Conservation (phyloP, 1,140 invertebrate genomes). For the Neotoxoptera formosana region DNA sequence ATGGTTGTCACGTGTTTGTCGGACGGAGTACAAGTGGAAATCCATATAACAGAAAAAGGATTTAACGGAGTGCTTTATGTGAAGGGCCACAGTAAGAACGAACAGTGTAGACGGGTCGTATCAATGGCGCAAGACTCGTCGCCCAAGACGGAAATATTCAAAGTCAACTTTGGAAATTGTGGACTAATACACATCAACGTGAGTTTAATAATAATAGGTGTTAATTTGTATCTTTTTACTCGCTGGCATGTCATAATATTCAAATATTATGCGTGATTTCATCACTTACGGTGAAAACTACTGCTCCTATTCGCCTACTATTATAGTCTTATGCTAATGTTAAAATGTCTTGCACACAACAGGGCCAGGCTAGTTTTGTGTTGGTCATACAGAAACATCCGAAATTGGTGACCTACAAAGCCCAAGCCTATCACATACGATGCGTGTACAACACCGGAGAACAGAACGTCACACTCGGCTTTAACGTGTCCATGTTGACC, state of each 20-base stretch:
- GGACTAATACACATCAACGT: slow-evolving; percentile 90
- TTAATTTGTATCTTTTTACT: neutral
- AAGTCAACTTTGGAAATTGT: slow-evolving; percentile 90
- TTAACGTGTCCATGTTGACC: slow-evolving; percentile 94
- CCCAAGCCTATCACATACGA: slow-evolving; percentile 93
- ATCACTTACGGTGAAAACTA: neutral
- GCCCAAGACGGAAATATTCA: slow-evolving; percentile 81
- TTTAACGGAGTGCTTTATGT: slow-evolving; percentile 94
- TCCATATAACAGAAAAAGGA: slow-evolving; percentile 78
- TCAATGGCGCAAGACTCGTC: slow-evolving; percentile 73
- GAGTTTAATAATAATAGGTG: slow-evolving; percentile 64
- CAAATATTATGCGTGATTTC: neutral
- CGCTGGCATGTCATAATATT: neutral
- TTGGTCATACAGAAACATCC: slow-evolving; percentile 95
- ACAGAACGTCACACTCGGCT: slow-evolving; percentile 90
- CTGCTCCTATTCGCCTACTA: neutral
- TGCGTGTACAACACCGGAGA: slow-evolving; percentile 94
- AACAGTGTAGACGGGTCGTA: slow-evolving; percentile 83
- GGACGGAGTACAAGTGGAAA: slow-evolving; percentile 88
- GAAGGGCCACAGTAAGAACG: slow-evolving; percentile 92
- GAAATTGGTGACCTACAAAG: slow-evolving; percentile 92
- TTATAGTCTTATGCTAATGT: neutral
- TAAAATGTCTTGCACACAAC: slow-evolving; percentile 59
- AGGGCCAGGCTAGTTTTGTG: slow-evolving; percentile 91
- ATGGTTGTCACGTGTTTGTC: slow-evolving; percentile 89